Evolutionary conservation across 1,140 invertebrate species (phyloP).

Genomic region (Piezodorus guildinii): DNA sequence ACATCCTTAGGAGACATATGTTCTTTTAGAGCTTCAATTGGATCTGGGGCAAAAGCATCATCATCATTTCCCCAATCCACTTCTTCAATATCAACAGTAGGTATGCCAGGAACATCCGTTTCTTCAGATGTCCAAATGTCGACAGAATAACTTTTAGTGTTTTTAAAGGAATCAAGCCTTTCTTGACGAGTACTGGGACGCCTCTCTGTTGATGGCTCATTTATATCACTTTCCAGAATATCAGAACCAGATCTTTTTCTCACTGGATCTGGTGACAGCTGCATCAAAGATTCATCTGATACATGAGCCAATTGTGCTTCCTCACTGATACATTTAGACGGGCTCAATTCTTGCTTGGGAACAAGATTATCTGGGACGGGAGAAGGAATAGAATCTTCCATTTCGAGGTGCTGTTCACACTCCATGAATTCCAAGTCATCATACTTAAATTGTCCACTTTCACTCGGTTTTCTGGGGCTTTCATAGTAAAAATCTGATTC

Average conservation of each 20-base stretch:
- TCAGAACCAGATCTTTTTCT: conserved; percentile 3
- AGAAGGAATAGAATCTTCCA: no score
- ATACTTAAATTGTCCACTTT: conserved; percentile 7
- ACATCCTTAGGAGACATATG: neutral
- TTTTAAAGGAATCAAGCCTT: conserved; percentile 32
- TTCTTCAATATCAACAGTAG: conserved; percentile 26
- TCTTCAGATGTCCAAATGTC: conserved; percentile 32
- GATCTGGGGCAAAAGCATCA: conserved; percentile 28
- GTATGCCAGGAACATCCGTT: conserved; percentile 26
- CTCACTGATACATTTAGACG: neutral
- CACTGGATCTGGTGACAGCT: neutral
- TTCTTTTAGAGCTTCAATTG: conserved; percentile 12
- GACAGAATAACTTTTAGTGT: conserved; percentile 31
- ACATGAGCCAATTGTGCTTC: neutral
- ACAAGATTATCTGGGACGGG: neutral
- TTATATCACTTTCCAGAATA: neutral
- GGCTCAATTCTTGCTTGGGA: no score
- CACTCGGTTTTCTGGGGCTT: conserved; percentile 16
- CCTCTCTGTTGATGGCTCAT: conserved; percentile 27
- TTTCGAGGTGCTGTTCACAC: neutral
- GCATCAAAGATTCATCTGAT: neutral
- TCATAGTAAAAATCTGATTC: conserved; percentile 4
- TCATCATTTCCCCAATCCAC: conserved; percentile 30
- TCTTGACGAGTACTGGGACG: conserved; percentile 31
- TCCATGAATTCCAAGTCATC: neutral